Conservation (phyloP, 2,113 vertebrate species). For the Loxodonta africana region DNA sequence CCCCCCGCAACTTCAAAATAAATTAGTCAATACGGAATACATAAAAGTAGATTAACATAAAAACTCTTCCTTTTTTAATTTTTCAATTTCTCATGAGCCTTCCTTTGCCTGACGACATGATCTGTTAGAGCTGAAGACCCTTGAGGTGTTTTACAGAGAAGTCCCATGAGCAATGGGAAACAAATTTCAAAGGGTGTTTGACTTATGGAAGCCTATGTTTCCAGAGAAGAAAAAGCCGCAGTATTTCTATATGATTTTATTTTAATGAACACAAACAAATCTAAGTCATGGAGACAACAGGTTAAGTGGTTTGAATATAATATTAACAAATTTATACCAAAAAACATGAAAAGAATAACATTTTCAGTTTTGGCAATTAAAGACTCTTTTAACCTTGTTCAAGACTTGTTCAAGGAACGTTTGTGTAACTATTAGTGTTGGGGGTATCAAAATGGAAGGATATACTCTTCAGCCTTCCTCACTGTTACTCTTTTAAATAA, state of each 20-base stretch:
- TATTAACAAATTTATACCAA: background rate
- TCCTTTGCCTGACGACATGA: background rate
- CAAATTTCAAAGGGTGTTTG: background rate
- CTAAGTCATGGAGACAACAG: background rate
- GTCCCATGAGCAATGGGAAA: slow-evolving; percentile 3
- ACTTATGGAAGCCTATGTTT: slow-evolving; percentile 7
- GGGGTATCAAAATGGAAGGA: slow-evolving; percentile 39
- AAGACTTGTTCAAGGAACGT: slow-evolving; percentile 36
- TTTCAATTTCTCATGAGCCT: background rate
- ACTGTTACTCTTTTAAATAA: slow-evolving; percentile 63
- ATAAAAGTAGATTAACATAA: background rate
- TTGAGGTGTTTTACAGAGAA: slow-evolving; percentile 14
- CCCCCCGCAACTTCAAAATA: background rate
- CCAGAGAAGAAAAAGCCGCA: background rate
- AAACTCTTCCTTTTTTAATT: background rate
- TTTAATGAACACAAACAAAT: background rate
- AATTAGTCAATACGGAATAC: background rate
- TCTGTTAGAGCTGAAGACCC: slow-evolving; percentile 27
- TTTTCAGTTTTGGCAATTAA: slow-evolving; percentile 2
- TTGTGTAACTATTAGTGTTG: slow-evolving; percentile 49
- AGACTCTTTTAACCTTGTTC: slow-evolving; percentile 15
- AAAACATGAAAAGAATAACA: background rate
- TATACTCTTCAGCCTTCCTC: slow-evolving; percentile 51
- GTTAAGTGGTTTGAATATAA: background rate
- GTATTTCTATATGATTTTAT: background rate